Base-by-base conservation (phyloP, 2,113 vertebrate genomes). In the Siphamia tubifer region DNA sequence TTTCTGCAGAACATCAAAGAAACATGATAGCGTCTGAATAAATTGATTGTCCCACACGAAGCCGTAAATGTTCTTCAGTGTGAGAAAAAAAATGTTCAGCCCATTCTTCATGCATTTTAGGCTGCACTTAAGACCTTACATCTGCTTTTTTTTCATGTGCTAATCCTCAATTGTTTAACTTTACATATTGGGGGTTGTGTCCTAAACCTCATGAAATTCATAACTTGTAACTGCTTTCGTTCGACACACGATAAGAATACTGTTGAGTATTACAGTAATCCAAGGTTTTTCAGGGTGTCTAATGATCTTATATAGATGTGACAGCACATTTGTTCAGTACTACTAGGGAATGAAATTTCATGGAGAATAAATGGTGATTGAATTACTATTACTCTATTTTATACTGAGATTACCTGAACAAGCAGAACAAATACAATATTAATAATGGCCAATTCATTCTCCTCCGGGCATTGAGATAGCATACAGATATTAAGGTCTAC, bases 341-440 rank as follows among this genome's bases (percentile, higher is more conserved):
- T 13, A 19, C 25, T 43, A 39, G 21, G 51, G 45, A 77, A 63
- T 55, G 52, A 30, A 66, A 53, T 77, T 81, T 83, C 57, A 76
- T 35, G 36, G 45, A 17, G 40, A 40, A 72, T 66, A 58, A 76
- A 79, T 83, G 68, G 27, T 68, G 57, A 80, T 67, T 45, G 40
- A 81, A 82, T 76, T 54, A 78, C 47, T 24, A 8, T 76, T 78
- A 61, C 64, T 64, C 64, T 34, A 64, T 68, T 82, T 83, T 68
- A 68, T 81, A 40, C 53, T 19, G 11, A 83, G 49, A 83, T 79
- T 74, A 80, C 58, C 62, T 61, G 39, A 83, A 73, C 40, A 10
- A 64, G 68, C 62, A 75, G 78, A 81, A 82, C 54, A 61, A 82
- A 85, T 75, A 35, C 31, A 63, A 56, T 74, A 70, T 75, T 60